phyloP scores from a whole-genome alignment of 2,113 vertebrate species.

The Aptenodytes patagonicus region DNA sequence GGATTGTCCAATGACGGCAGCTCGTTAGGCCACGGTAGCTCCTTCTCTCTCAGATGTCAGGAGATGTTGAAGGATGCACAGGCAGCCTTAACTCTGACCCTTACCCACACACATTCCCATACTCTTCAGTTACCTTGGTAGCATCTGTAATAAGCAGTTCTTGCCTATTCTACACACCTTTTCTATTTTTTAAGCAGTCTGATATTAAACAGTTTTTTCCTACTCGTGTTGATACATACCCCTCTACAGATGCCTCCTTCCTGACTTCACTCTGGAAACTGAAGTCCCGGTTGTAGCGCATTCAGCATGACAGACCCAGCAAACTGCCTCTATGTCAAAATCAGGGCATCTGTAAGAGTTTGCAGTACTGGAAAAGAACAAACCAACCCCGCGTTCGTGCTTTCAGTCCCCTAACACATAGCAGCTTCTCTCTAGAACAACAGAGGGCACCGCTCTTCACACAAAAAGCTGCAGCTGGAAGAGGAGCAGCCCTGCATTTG shows the following conservation, averaged over 20 bases:
- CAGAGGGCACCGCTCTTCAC: conserved; percentile 14
- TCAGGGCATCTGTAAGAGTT: background rate
- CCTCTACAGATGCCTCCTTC: background rate
- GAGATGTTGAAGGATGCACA: background rate
- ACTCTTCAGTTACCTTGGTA: background rate
- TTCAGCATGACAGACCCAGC: background rate
- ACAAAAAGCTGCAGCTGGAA: background rate
- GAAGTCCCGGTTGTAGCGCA: background rate
- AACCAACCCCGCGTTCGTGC: accelerated
- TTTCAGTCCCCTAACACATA: background rate
- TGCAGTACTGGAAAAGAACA: background rate
- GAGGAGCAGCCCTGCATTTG: background rate
- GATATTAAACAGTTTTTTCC: background rate
- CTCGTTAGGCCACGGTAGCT: background rate
- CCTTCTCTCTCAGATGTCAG: background rate
- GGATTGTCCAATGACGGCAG: background rate
- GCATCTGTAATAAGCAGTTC: background rate
- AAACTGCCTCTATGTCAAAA: background rate
- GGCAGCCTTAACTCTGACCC: background rate
- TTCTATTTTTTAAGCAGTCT: background rate
- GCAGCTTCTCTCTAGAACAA: conserved; percentile 6
- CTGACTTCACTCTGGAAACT: background rate
- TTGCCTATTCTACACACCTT: background rate
- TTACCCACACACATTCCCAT: background rate
- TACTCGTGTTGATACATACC: background rate